A percentile compares a stretch with the other conserved stretches of the same genome.
These are phyloP conservation scores for Rhagologus leucostigma DNA, from an alignment of 2,113 vertebrate genomes.

Conservation along the genomic window DNA sequence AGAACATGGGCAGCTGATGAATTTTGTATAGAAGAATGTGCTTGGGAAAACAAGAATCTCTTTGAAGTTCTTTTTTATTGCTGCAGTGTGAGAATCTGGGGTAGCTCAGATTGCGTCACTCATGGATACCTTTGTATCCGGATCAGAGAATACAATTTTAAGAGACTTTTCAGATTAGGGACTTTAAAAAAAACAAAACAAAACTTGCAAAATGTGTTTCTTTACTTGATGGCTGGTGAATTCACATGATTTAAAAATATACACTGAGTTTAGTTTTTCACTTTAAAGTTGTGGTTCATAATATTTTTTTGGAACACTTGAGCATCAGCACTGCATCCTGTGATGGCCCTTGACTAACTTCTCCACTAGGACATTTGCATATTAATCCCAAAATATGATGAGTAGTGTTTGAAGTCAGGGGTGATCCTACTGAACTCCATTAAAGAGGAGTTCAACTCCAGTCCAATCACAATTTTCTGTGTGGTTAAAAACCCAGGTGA, in stretches of 20 bases:
- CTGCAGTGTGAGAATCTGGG: neutral
- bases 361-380: neutral
- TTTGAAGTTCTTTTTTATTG: neutral
- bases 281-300: neutral
- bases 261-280: neutral
- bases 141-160: neutral
- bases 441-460: neutral
- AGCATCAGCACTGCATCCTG: neutral
- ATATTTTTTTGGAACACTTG: neutral
- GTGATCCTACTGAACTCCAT: neutral
- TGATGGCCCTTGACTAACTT: neutral
- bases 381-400: neutral
- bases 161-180: neutral
- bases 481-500: neutral
- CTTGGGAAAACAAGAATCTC: neutral
- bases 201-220: neutral
- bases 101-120: neutral
- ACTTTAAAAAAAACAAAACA: neutral
- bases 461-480: fast-evolving
- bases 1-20: neutral
- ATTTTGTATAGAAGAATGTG: neutral
- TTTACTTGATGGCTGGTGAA: neutral
- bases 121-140: neutral
- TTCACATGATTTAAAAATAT: neutral
- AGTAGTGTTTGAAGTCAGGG: neutral